phyloP scores from a whole-genome alignment of 2,888 invertebrate genomes.

The Muscina levida region DNA sequence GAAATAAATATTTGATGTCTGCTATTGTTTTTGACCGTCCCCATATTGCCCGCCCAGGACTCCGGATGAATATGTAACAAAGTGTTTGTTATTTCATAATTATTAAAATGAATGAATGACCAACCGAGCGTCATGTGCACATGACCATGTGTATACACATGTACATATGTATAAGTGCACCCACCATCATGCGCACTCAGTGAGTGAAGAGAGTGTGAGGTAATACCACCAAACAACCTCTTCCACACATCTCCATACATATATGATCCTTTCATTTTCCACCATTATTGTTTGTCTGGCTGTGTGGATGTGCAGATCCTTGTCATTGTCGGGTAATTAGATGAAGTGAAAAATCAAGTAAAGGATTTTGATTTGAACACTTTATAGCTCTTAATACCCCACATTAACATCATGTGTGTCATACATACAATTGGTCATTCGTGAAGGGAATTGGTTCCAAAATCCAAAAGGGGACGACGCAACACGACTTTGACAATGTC shows the following conservation, averaged over 20 bases:
- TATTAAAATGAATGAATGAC: conserved; percentile 22
- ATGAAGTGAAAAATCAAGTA: conserved; percentile 56
- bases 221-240: too few species aligned
- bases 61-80: conserved; percentile 56
- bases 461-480: conserved; percentile 44
- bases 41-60: not conserved
- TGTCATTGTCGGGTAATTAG: conserved; percentile 54
- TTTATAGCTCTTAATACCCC: conserved; percentile 28
- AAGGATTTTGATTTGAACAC: conserved; percentile 46
- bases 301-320: conserved; percentile 9
- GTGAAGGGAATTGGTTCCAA: not conserved
- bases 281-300: not conserved
- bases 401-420: conserved; percentile 1
- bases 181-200: not conserved
- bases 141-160: not conserved
- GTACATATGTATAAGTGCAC: not conserved
- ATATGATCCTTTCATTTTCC: not conserved
- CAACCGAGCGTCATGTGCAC: too few species aligned
- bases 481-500: too few species aligned
- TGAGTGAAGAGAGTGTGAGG: too few species aligned
- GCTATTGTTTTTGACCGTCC: not conserved
- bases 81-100: conserved; percentile 40
- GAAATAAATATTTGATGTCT: too few species aligned
- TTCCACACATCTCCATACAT: too few species aligned
- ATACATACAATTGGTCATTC: conserved; percentile 38